Evolutionary conservation across 2,113 vertebrate species (phyloP).

Genomic region (Ornithorhynchus anatinus): DNA sequence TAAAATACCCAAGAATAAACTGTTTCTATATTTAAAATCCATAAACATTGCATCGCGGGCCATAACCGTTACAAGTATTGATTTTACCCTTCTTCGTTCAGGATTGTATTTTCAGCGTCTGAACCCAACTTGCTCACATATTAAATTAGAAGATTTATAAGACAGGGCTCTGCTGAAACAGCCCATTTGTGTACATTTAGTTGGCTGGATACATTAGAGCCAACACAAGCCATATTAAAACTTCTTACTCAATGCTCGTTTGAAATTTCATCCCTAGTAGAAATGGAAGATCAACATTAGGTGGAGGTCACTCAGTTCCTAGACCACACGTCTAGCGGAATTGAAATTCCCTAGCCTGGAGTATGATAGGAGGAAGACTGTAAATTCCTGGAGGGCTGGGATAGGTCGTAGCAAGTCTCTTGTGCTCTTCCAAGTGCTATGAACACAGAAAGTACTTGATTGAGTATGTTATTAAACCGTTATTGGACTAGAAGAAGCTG

Average conservation of each 20-base stretch:
- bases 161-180: slow-evolving; percentile 18
- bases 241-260: neutral
- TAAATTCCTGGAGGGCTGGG: too few species aligned
- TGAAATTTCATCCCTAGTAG: slow-evolving; percentile 36
- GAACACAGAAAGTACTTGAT: too few species aligned
- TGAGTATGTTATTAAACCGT: too few species aligned
- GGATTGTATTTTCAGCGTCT: slow-evolving; percentile 55
- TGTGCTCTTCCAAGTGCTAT: too few species aligned
- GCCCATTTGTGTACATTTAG: slow-evolving; percentile 13
- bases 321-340: too few species aligned
- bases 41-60: slow-evolving; percentile 52
- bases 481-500: too few species aligned
- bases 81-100: slow-evolving; percentile 56
- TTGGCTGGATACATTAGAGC: neutral
- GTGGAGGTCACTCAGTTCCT: too few species aligned
- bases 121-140: slow-evolving; percentile 58
- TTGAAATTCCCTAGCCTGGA: too few species aligned
- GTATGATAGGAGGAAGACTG: too few species aligned
- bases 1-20: slow-evolving; percentile 58
- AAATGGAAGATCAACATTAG: too few species aligned
- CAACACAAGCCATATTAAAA: neutral
- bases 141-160: slow-evolving; percentile 48
- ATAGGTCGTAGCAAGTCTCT: too few species aligned
- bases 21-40: slow-evolving; percentile 65
- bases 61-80: slow-evolving; percentile 65